Conservation (phyloP, 2,888 invertebrate genomes). For the Drosophila algonquin region DNA sequence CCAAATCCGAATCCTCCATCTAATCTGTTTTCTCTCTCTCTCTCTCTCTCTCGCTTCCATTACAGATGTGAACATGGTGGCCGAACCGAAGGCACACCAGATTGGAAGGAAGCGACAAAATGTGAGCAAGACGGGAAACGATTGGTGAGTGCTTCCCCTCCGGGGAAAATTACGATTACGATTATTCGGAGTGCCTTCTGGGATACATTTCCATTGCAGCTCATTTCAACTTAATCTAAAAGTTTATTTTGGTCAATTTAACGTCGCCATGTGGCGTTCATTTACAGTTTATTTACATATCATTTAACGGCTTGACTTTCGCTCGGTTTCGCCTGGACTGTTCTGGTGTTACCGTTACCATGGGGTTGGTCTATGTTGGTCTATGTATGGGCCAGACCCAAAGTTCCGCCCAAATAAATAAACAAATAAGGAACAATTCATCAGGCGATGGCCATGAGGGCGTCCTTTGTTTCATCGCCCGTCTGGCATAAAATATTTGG, state of each 20-base stretch:
- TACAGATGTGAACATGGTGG: slow-evolving; percentile 89
- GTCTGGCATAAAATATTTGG: slow-evolving; percentile 72
- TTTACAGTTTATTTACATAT: slow-evolving; percentile 82
- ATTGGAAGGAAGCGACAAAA: slow-evolving; percentile 87
- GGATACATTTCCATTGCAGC: not conserved
- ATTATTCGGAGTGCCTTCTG: not conserved
- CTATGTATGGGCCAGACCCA: not conserved
- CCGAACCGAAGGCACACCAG: slow-evolving; percentile 88
- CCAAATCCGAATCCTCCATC: not conserved
- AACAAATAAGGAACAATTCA: slow-evolving; percentile 72
- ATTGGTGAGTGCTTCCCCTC: slow-evolving; percentile 85
- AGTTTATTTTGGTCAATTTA: slow-evolving; percentile 66
- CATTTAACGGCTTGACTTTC: slow-evolving; percentile 78
- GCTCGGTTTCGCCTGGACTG: slow-evolving; percentile 2
- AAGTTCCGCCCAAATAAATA: slow-evolving; percentile 54
- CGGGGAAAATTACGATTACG: not conserved
- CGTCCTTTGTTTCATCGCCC: slow-evolving; percentile 67
- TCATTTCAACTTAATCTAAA: slow-evolving; percentile 67
- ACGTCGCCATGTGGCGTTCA: slow-evolving; percentile 63
- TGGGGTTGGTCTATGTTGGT: too few relatives aligned
- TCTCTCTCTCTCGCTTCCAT: slow-evolving; percentile 50
- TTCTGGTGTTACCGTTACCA: not conserved
- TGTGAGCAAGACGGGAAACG: slow-evolving; percentile 87
- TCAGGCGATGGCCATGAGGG: slow-evolving; percentile 58
- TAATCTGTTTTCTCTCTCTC: slow-evolving; percentile 1